These are phyloP conservation scores for Martes flavigula DNA, from an alignment of 2,797 vertebrate genomes.

Conservation along the genomic window DNA sequence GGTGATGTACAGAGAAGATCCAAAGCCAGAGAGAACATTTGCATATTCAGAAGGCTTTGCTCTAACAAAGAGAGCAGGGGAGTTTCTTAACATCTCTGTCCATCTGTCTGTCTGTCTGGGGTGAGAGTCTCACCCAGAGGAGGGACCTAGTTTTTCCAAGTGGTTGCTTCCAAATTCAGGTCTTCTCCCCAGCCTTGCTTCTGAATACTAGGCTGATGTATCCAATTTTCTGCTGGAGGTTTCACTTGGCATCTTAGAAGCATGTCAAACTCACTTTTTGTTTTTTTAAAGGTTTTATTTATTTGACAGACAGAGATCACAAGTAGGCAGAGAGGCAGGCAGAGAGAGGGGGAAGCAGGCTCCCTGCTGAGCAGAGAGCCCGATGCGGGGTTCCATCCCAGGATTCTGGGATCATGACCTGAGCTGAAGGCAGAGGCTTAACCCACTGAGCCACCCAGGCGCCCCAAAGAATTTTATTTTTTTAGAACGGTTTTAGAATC, in stretches of 20 bases:
- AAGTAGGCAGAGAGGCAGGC: no score
- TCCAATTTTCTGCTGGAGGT: not conserved
- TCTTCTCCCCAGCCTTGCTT: not conserved
- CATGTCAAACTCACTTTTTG: not conserved
- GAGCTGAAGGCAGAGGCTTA: no score
- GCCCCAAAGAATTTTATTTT: not conserved
- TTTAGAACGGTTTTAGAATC: not conserved
- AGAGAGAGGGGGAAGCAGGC: no score
- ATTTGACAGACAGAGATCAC: no score
- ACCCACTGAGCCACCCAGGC: no score
- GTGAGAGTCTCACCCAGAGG: not conserved
- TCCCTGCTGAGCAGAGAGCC: no score
- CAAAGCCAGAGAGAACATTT: not conserved
- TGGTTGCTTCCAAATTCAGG: constrained; percentile 20
- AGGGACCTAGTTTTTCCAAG: not conserved
- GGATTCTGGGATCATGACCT: no score
- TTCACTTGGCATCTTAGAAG: not conserved
- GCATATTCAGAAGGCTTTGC: not conserved
- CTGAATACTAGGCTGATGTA: not conserved
- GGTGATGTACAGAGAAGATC: not conserved
- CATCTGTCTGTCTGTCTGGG: not conserved
- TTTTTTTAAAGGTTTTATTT: not conserved
- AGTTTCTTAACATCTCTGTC: not conserved
- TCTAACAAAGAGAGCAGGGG: not conserved
- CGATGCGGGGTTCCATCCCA: no score